These are phyloP conservation scores for Cynopterus brachyotis DNA, from an alignment of 2,113 vertebrate species.

Conservation along the genomic window DNA sequence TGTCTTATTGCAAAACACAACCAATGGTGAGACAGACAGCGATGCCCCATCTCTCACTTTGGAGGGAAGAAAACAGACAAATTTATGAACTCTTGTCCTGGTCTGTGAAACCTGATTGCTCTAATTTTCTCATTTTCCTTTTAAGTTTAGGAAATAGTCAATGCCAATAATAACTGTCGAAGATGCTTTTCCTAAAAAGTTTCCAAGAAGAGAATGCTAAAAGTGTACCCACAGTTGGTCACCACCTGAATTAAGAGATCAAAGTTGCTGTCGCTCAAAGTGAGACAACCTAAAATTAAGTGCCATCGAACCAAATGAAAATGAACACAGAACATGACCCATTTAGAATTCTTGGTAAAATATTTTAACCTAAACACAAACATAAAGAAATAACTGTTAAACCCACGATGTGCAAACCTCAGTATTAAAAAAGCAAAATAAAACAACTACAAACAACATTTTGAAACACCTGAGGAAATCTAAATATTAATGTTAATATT, in stretches of 20 bases:
- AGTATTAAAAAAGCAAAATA: background rate
- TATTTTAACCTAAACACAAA: background rate
- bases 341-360: background rate
- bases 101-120: background rate
- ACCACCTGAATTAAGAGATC: background rate
- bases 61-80: background rate
- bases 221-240: background rate
- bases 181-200: background rate
- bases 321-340: background rate
- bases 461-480: background rate
- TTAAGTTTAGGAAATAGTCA: background rate
- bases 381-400: background rate
- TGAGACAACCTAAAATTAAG: background rate
- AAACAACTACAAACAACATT: background rate
- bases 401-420: background rate
- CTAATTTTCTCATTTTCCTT: background rate
- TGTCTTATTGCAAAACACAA: background rate
- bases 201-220: background rate
- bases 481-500: background rate
- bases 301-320: background rate
- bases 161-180: background rate
- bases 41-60: background rate
- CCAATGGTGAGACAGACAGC: rapidly evolving
- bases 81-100: background rate
- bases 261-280: background rate